Evolutionary conservation across 2,888 invertebrate genomes (phyloP).

Genomic region (Coenonympha glycerion): DNA sequence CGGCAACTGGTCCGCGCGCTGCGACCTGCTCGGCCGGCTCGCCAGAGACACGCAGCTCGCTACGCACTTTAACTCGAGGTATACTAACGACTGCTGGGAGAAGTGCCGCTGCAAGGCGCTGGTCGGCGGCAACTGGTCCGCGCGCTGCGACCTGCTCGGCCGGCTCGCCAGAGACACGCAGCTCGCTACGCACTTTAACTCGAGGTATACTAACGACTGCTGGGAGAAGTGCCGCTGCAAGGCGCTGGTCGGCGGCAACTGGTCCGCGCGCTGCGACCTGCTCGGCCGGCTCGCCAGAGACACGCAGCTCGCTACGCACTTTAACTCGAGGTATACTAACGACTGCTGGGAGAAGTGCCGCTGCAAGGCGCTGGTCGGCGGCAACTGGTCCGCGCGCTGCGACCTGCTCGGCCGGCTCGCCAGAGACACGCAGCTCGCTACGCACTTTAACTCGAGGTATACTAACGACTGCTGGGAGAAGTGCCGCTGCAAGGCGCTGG

Average conservation of each 20-base stretch:
- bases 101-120: conserved; percentile 98
- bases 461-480: conserved; percentile 99
- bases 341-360: conserved; percentile 99
- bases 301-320: conserved; percentile 93
- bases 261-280: conserved; percentile 89
- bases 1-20: conserved; percentile 91
- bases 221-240: conserved; percentile 99
- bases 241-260: conserved; percentile 92
- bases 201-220: conserved; percentile 90
- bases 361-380: conserved; percentile 95
- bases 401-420: conserved; percentile 91
- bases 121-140: conserved; percentile 90
- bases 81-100: conserved; percentile 98
- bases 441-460: conserved; percentile 89
- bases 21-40: conserved; percentile 88
- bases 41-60: conserved; percentile 95
- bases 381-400: conserved; percentile 90
- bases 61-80: conserved; percentile 90
- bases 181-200: conserved; percentile 93
- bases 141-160: conserved; percentile 90
- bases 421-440: conserved; percentile 92
- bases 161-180: conserved; percentile 93
- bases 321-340: conserved; percentile 87
- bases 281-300: conserved; percentile 90
- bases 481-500: conserved; percentile 97